Base-by-base conservation (phyloP, 2,888 invertebrate species). In the Sepiola atlantica region DNA sequence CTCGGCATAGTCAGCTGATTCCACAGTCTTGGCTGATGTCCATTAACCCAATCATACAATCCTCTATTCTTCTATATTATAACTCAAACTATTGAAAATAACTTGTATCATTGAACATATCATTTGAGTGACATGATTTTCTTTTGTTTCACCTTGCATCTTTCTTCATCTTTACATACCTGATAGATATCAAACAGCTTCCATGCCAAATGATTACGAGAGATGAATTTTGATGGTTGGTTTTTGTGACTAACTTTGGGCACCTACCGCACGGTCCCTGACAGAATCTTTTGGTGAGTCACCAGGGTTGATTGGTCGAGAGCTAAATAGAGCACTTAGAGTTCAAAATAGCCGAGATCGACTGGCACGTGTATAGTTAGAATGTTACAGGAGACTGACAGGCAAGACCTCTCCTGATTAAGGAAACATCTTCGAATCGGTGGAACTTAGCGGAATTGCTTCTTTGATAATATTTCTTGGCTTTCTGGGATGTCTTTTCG, bases 101-200 rank as follows among this genome's bases (percentile, higher is more conserved):
- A 45, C 77, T 77, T 32, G 77, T 16, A 77, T 45, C 45, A 45
- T 45, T 77, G n/a, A 77, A 77, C 77, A n/a, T 77, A 77, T n/a
- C n/a, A n/a, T n/a, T 77, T 77, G 77, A 77, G 77, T 77, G 77
- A 77, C 77, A 77, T 77, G n/a, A 77, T n/a, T 77, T n/a, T 77
- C n/a, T 45, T 45, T 45, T 45, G 45, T 45, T 45, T 45, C 8
- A 4, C 45, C 45, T 8, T 77, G 0, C 77, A 77, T 77, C 77
- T 77, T 32, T 12, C 77, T 32, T 77, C 77, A 77, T 77, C 77
- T 77, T n/a, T 77, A 77, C 77, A 28, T 77, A 77, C n/a, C 77
- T 77, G 77, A 77, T 77, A n/a, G 8, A 77, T 77, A 77, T 77
- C 77, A 77, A 77, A 77, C 77, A 77, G n/a, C 45, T 77, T 32